Percentiles rank a stretch among this genome's conserved stretches.
Conservation (phyloP, 2,797 vertebrate species). For the Anabacerthia variegaticeps region DNA sequence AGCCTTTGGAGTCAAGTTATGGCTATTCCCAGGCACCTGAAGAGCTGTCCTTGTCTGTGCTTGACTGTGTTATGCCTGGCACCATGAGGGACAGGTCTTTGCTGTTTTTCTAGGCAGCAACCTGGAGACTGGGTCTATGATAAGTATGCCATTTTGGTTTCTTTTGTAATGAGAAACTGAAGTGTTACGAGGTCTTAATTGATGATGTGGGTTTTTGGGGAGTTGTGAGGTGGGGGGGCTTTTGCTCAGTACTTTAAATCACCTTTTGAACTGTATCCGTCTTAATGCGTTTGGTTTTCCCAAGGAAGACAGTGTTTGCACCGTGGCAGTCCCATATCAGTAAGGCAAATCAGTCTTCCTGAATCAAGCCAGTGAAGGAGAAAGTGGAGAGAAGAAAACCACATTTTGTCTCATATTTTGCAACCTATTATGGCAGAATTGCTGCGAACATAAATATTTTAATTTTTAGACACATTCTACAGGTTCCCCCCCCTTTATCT, state of each 20-base stretch:
- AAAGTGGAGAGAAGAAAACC: not conserved
- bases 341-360: not conserved
- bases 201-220: not conserved
- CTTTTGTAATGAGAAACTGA: not conserved
- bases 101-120: not conserved
- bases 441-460: not conserved
- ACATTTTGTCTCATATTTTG: not conserved
- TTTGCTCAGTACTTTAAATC: not conserved
- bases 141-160: not conserved
- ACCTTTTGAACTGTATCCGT: not conserved
- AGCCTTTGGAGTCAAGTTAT: not conserved
- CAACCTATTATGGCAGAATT: not conserved
- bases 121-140: not conserved
- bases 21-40: not conserved
- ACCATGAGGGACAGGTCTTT: not conserved
- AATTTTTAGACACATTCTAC: not conserved
- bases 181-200: not conserved
- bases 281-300: not conserved
- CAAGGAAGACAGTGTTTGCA: not conserved
- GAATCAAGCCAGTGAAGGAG: not conserved
- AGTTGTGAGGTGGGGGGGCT: not conserved
- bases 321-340: not conserved
- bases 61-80: not conserved
- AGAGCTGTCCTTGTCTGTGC: not conserved
- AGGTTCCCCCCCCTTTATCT: accelerated